phyloP scores from a whole-genome alignment of 2,888 invertebrate genomes.

The Cylloceria caligata region DNA sequence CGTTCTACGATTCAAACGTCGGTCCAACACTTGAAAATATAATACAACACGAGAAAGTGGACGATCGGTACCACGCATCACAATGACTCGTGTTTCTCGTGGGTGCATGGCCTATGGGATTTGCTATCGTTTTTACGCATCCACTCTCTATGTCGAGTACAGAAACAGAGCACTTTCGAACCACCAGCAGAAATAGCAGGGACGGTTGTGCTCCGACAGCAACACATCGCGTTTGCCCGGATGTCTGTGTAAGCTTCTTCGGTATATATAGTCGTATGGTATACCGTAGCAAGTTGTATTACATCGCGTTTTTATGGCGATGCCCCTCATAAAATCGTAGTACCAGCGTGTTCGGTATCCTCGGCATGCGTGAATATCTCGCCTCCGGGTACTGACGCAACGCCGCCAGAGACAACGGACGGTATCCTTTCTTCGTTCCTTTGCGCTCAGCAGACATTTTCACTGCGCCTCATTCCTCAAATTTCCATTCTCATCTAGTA shows the following conservation, averaged over 20 bases:
- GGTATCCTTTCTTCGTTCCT: constrained; percentile 38
- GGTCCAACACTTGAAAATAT: too few species aligned
- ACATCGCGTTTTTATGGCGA: constrained; percentile 72
- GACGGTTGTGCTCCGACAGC: background rate
- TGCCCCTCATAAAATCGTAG: constrained; percentile 78
- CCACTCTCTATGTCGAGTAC: too few species aligned
- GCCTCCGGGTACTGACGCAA: constrained; percentile 68
- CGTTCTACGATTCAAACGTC: too few species aligned
- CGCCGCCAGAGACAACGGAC: constrained; percentile 58
- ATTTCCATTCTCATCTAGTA: constrained; percentile 20
- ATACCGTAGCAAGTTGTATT: constrained; percentile 69
- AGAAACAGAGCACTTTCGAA: background rate
- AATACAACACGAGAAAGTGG: too few species aligned
- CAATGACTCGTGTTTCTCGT: too few species aligned
- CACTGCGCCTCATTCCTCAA: background rate
- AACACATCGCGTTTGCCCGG: background rate
- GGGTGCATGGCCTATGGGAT: too few species aligned
- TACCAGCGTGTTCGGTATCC: constrained; percentile 76
- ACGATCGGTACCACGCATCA: too few species aligned
- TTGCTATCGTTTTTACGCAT: too few species aligned
- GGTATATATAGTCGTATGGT: constrained; percentile 22
- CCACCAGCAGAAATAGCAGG: background rate
- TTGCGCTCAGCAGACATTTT: constrained; percentile 6
- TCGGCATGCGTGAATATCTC: constrained; percentile 78
- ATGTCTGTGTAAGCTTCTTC: constrained; percentile 19